Evolutionary conservation across 2,888 invertebrate species (phyloP).

Genomic region (Mythimna lalbum): DNA sequence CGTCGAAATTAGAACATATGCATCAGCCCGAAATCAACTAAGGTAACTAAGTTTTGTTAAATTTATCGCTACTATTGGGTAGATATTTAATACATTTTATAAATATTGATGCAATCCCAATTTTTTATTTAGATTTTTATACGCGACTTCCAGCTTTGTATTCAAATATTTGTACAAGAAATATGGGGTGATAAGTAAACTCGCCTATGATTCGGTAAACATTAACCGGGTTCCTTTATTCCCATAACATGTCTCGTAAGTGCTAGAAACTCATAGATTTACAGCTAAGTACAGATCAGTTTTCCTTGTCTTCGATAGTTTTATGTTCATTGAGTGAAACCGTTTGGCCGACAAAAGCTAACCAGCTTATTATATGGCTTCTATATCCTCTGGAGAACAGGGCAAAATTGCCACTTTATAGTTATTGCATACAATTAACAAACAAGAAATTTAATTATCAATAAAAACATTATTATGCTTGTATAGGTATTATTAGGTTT

Average conservation of each 20-base stretch:
- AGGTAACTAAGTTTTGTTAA: too few species aligned
- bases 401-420: not conserved
- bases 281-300: slow-evolving; percentile 20
- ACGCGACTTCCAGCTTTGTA: not conserved
- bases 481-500: not conserved
- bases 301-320: slow-evolving; percentile 24
- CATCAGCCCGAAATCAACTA: too few species aligned
- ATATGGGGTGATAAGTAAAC: not conserved
- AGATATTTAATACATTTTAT: too few species aligned
- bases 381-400: slow-evolving; percentile 1
- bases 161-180: not conserved
- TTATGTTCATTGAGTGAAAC: slow-evolving; percentile 37
- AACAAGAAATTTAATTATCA: slow-evolving; percentile 4
- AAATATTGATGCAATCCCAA: not conserved
- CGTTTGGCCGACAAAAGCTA: not conserved
- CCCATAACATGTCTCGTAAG: slow-evolving; percentile 7
- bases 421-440: not conserved
- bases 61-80: too few species aligned
- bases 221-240: slow-evolving; percentile 8
- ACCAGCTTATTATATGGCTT: slow-evolving; percentile 12
- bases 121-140: too few species aligned
- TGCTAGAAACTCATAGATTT: slow-evolving; percentile 19
- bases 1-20: too few species aligned
- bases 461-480: not conserved
- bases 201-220: not conserved